These are phyloP conservation scores for Bombus impatiens DNA, from an alignment of 1,140 invertebrate genomes.

Conservation along the genomic window DNA sequence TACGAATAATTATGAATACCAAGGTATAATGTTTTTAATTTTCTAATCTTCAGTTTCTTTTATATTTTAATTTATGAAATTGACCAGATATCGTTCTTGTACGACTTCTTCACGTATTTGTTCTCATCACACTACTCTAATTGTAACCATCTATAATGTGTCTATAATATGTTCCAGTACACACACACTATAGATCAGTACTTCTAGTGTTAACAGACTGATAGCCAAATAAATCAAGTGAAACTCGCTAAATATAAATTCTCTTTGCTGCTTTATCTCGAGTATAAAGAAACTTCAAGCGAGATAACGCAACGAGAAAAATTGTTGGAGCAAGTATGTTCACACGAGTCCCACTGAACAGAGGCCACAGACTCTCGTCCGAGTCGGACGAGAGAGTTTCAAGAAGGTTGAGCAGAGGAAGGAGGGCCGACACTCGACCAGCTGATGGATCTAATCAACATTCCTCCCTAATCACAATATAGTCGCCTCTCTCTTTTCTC, in stretches of 20 bases:
- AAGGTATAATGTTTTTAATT: too few relatives aligned
- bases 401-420: slow-evolving; percentile 63
- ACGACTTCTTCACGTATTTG: too few relatives aligned
- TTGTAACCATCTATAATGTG: background rate
- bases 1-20: background rate
- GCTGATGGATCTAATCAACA: slow-evolving; percentile 82
- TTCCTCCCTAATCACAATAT: slow-evolving; percentile 77
- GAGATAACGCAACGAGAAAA: background rate
- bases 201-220: background rate
- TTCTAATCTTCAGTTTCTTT: too few relatives aligned
- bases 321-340: background rate
- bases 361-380: background rate
- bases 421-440: slow-evolving; percentile 67
- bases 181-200: background rate
- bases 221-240: background rate
- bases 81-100: too few relatives aligned
- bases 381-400: slow-evolving; percentile 53
- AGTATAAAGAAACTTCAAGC: background rate
- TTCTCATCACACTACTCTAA: background rate
- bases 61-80: too few relatives aligned
- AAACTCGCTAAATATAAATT: background rate
- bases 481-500: slow-evolving; percentile 57
- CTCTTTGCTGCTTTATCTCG: too few relatives aligned
- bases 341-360: background rate
- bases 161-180: background rate